Evolutionary conservation across 2,888 invertebrate species (phyloP).

Genomic region (Rapana venosa): DNA sequence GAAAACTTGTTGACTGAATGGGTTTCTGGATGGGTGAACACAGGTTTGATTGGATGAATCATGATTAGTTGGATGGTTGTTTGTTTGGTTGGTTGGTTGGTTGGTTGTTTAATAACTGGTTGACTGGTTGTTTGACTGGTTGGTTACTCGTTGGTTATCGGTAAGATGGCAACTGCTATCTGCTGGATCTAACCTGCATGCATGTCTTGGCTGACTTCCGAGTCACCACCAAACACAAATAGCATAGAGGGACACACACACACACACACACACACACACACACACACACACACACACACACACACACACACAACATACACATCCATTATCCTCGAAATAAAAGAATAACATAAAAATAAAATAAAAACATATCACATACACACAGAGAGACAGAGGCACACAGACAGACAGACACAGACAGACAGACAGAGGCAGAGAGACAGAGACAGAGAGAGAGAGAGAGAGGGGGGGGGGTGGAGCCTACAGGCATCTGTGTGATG

Average conservation of each 20-base stretch:
- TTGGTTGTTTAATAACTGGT: no score
- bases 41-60: no score
- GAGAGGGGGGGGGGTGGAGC: background rate
- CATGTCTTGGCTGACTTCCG: no score
- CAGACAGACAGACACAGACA: background rate
- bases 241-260: background rate
- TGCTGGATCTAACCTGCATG: no score
- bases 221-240: no score
- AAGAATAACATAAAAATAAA: background rate
- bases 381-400: background rate
- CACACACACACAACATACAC: background rate
- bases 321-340: background rate
- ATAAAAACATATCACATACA: background rate
- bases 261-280: background rate
- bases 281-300: background rate
- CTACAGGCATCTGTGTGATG: conserved; percentile 45
- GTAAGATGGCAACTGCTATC: no score
- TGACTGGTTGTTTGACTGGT: no score
- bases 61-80: no score
- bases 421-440: background rate
- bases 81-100: no score
- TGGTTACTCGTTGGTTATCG: no score
- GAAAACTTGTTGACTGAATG: no score
- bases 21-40: no score
- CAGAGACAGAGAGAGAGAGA: background rate